phyloP scores from a whole-genome alignment of 2,888 invertebrate species.

The Dastarcus helophoroides region DNA sequence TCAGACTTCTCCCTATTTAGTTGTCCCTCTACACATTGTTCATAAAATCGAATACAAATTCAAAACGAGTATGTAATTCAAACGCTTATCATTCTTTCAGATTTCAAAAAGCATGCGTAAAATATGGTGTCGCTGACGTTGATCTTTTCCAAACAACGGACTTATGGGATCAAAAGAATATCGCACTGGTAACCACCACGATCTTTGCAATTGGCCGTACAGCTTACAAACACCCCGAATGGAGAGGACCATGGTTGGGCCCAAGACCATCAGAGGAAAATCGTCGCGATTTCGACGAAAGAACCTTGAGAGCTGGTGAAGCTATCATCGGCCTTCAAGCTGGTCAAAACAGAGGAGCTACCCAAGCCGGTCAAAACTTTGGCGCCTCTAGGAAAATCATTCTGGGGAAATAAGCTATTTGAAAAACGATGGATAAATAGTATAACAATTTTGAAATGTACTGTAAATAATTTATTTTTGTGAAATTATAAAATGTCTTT shows the following conservation, averaged over 20 bases:
- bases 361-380: conserved; percentile 76
- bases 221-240: conserved; percentile 74
- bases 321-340: conserved; percentile 79
- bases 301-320: conserved; percentile 72
- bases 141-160: conserved; percentile 89
- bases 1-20: no score
- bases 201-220: conserved; percentile 82
- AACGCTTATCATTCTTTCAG: conserved; percentile 36
- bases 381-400: conserved; percentile 76
- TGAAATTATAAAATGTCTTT: no score
- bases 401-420: conserved; percentile 52
- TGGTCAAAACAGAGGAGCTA: conserved; percentile 75
- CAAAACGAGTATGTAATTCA: no score
- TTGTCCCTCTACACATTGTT: no score
- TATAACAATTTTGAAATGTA: no score
- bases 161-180: conserved; percentile 83
- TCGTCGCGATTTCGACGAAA: conserved; percentile 67
- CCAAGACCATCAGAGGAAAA: conserved; percentile 81
- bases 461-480: conserved; percentile 1
- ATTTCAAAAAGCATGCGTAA: conserved; percentile 71
- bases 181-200: conserved; percentile 75
- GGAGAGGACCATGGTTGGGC: conserved; percentile 71
- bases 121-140: conserved; percentile 74
- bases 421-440: no score
- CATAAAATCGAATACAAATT: no score